These are phyloP conservation scores for Orcinus orca DNA, from an alignment of 2,113 vertebrate genomes.

Conservation along the genomic window DNA sequence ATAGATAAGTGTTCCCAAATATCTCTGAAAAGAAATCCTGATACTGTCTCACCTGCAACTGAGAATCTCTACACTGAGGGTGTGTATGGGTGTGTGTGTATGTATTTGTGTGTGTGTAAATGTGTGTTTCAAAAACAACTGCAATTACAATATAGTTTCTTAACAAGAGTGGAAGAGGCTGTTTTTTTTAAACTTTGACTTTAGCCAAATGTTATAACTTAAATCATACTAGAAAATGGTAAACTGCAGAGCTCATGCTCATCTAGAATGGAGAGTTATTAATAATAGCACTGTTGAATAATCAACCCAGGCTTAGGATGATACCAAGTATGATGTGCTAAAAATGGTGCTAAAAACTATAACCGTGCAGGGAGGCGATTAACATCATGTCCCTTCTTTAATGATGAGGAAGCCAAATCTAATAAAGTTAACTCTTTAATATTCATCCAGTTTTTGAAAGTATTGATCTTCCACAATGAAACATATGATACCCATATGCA, in stretches of 20 bases:
- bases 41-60: background rate
- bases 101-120: background rate
- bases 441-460: background rate
- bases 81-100: background rate
- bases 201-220: background rate
- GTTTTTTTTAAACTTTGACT: background rate
- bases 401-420: background rate
- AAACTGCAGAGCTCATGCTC: background rate
- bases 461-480: background rate
- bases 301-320: background rate
- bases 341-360: background rate
- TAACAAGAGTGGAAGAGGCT: background rate
- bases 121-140: background rate
- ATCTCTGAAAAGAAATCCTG: background rate
- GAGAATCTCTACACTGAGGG: background rate
- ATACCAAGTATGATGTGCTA: background rate
- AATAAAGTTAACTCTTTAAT: background rate
- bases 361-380: background rate
- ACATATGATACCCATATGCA: background rate
- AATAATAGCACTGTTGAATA: background rate
- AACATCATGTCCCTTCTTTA: background rate
- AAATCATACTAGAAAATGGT: background rate
- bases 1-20: background rate
- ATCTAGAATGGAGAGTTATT: background rate
- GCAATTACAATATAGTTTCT: background rate